Conservation (phyloP, 2,113 vertebrate species). For the Phasianus colchicus region DNA sequence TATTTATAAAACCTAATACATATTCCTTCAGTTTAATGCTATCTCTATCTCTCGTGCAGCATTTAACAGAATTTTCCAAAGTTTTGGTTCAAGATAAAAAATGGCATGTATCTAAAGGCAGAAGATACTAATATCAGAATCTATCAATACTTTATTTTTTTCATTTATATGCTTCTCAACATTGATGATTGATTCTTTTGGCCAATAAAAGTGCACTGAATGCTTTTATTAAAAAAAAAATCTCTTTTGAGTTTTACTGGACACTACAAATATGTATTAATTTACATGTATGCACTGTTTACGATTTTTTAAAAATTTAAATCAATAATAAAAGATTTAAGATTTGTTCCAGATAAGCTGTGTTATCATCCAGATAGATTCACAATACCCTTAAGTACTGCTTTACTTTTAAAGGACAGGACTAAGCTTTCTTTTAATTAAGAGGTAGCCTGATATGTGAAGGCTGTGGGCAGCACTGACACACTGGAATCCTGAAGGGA, state of each 20-base stretch:
- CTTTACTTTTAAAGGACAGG: neutral
- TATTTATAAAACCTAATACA: neutral
- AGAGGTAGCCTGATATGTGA: neutral
- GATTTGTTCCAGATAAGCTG: neutral
- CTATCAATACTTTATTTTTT: accelerated
- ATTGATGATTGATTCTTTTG: neutral
- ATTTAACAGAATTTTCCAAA: neutral
- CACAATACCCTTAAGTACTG: neutral
- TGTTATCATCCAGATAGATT: neutral
- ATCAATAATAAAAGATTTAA: neutral
- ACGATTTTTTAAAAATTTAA: neutral
- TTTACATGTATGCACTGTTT: neutral
- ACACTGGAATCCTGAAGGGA: neutral
- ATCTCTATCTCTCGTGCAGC: neutral
- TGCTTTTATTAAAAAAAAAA: neutral
- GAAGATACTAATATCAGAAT: neutral
- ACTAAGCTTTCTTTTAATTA: neutral
- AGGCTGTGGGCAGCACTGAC: neutral
- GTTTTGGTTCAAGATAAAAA: neutral
- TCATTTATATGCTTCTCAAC: neutral
- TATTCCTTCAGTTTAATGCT: neutral
- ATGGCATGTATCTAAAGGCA: neutral
- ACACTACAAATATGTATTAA: neutral
- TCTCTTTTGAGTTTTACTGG: neutral
- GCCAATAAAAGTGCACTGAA: neutral